Conservation (phyloP, 2,797 vertebrate genomes). For the Sebastes iracundus region DNA sequence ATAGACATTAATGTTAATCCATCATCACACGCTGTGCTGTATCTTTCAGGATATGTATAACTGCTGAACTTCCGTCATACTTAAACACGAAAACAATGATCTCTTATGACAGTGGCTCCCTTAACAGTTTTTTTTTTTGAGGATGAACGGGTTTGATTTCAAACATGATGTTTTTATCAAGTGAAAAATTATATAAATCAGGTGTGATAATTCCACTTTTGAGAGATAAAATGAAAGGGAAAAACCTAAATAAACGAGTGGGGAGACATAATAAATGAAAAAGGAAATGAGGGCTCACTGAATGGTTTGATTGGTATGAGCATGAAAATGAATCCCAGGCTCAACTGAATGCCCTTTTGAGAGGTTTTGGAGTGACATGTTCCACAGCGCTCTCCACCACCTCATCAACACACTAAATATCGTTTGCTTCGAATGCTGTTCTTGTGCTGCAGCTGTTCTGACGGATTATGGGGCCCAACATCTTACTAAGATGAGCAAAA, state of each 20-base stretch:
- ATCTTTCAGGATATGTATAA: background rate
- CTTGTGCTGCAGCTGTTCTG: background rate
- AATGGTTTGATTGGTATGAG: background rate
- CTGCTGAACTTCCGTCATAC: background rate
- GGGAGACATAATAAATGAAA: background rate
- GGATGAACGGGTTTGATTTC: background rate
- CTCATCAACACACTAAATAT: background rate
- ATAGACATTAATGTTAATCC: conserved; percentile 3
- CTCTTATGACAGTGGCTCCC: background rate
- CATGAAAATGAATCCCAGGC: background rate
- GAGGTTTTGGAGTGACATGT: background rate
- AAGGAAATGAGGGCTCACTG: background rate
- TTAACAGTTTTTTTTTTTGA: background rate
- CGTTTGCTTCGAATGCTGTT: no score
- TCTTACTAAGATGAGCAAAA: background rate
- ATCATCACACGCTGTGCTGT: conserved; percentile 8
- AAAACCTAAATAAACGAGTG: background rate
- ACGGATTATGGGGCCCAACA: background rate
- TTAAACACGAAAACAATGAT: background rate
- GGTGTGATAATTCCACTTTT: background rate
- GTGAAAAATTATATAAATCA: background rate
- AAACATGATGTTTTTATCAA: background rate
- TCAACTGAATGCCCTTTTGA: no score
- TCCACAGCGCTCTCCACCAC: background rate
- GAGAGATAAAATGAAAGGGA: background rate